phyloP scores from a whole-genome alignment of 2,797 vertebrate genomes.

The Cyprinodon diabolis region DNA sequence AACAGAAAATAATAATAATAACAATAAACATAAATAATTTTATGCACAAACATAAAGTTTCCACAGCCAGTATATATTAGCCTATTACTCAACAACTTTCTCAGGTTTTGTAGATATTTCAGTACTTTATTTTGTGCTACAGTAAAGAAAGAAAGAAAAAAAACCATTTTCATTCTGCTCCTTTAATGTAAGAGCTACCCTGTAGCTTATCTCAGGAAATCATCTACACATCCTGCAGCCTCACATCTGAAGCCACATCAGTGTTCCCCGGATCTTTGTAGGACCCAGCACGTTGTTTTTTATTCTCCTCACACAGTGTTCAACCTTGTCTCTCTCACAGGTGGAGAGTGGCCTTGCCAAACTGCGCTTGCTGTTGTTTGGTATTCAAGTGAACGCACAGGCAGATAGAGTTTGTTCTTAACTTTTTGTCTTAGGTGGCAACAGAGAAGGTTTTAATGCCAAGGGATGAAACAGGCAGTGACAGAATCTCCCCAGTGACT shows the following conservation, averaged over 20 bases:
- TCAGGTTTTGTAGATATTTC: background rate
- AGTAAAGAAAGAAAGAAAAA: background rate
- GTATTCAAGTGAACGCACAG: slow-evolving; percentile 54
- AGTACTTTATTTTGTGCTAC: background rate
- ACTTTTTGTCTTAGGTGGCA: slow-evolving; percentile 43
- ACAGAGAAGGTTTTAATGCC: slow-evolving; percentile 76
- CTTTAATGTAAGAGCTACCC: slow-evolving; percentile 12
- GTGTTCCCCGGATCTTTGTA: slow-evolving; percentile 25
- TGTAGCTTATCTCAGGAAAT: slow-evolving; percentile 29
- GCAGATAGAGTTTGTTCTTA: slow-evolving; percentile 25
- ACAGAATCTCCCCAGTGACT: slow-evolving; percentile 85
- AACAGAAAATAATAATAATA: too few relatives aligned
- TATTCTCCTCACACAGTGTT: slow-evolving; percentile 45
- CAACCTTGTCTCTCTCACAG: slow-evolving; percentile 48
- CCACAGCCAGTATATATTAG: background rate
- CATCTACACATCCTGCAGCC: slow-evolving; percentile 31
- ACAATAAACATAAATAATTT: too few relatives aligned
- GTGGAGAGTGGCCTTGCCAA: slow-evolving; percentile 46
- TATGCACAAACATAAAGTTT: too few relatives aligned
- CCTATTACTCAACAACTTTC: background rate
- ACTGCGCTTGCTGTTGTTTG: slow-evolving; percentile 53
- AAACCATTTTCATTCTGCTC: background rate
- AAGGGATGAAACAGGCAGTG: slow-evolving; percentile 83
- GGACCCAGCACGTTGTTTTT: slow-evolving; percentile 37
- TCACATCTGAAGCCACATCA: slow-evolving; percentile 25